Base-by-base conservation (phyloP, 2,888 invertebrate genomes). In the Metellina segmentata region DNA sequence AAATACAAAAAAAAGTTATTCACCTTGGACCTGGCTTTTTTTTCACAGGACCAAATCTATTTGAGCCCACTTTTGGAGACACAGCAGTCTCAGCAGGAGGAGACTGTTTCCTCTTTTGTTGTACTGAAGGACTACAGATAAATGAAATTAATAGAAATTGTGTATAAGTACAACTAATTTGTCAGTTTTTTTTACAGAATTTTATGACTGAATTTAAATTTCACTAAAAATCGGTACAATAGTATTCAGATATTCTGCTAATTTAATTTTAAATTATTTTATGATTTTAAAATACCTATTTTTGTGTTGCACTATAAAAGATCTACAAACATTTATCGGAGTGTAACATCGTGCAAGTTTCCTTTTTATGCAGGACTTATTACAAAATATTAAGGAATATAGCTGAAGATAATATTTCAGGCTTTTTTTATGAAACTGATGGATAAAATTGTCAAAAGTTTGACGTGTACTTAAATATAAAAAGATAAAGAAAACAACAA, bases 81-180 rank as follows among this genome's bases (percentile, higher is more conserved):
- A 83, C 19, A 70, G 19, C 72, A 51, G 61, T 20, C 13, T 83
- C 82, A n/a, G 72, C 19, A 9, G 48, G n/a, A 49, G 82, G 82
- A 52, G 82, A 83, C 19, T 16, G 19, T 20, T 83, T 83, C 51
- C 82, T 69, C 51, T 83, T 83, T 70, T 83, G 82, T 51, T 51
- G 51, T 51, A 83, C 82, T 51, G 82, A 83, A 71, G 82, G 82
- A 20, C 82, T 83, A 34, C 34, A 20, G 48, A 48, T 49, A 75
- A 75, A 48, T 61, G 13, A 61, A 4, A 16, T 16, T 16, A 16
- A 61, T 5, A 61, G 11, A 11, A 16, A 61, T 61, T 16, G 61
- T 61, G 9, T 61, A 61, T 9, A 6, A 61, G 8, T 61, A 11
- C 8, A 52, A 53, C 34, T 34, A 34, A 34, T 34, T 34, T 34